Evolutionary conservation across 2,888 invertebrate species (phyloP), one percentile per base, ranked within the genome.

Genomic region (Mallateleia sp.): DNA sequence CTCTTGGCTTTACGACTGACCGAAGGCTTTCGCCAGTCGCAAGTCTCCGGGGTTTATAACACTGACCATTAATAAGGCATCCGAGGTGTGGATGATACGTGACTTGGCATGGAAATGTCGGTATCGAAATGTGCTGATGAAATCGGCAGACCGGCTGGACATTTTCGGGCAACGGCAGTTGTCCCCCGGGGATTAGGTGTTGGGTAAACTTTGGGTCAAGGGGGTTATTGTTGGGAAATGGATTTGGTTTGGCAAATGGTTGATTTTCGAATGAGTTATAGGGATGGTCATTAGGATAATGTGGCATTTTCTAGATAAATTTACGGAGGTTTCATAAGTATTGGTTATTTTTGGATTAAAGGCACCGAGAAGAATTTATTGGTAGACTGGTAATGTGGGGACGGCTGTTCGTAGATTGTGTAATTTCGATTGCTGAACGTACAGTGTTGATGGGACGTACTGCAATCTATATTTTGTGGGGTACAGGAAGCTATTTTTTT

Each of bases 51-150:
- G 11, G 32, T 77, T 82, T 45, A 74, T 58, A 52, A 50, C 45
- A 34, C 67, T 69, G 67, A 42, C 64, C 71, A 72, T 78, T 72
- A 78, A 83, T 54, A 72, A 56, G 58, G 28, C 15, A 50, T 32
- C 34, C 52, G 60, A 34, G 56, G 18, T 75, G 50, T 32, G 22
- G 74, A 67, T 75, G 60, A 66, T 67, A 82, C 81, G 74, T 82
- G 74, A 74, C 74, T 66, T 62, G 52, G 79, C 79, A 64, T 71
- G 32, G 24, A 54, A 71, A 80, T 69, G 62, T 47, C 28, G 34
- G 22, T 47, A 66, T 69, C 42, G 79, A 79, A 79, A 6, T 52
- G 45, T 58, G 58, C 45, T 58, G 75, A 75, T 64, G 64, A 54
- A 42, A 45, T 74, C 32, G 28, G 38, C 38, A 11, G 11, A 38